Conservation (phyloP, 1,140 invertebrate species). For the Eueides isabella region DNA sequence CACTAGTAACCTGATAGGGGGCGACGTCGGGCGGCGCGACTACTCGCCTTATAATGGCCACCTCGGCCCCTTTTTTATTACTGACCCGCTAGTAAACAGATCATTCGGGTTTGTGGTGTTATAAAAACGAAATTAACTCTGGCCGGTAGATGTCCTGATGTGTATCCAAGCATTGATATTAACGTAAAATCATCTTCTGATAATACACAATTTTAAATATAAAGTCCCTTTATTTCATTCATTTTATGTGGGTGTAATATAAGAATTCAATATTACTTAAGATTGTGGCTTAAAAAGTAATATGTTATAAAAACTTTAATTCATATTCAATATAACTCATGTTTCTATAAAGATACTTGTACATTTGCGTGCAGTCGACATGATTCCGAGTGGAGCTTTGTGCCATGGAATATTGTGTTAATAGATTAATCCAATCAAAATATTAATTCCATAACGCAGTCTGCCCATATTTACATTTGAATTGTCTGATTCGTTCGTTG, state of each 20-base stretch:
- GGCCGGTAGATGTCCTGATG: constrained; percentile 72
- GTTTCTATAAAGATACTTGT: constrained; percentile 13
- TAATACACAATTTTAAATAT: constrained; percentile 21
- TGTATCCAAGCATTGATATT: constrained; percentile 60
- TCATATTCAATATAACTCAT: constrained; percentile 1
- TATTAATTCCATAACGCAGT: constrained; percentile 75
- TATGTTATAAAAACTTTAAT: neutral
- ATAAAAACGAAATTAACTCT: constrained; percentile 81
- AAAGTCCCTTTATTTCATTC: too few species aligned
- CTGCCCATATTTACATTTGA: constrained; percentile 73
- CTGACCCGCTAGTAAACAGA: constrained; percentile 81
- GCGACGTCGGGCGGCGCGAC: constrained; percentile 69
- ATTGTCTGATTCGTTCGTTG: constrained; percentile 63
- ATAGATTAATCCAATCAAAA: constrained; percentile 80
- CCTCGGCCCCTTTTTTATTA: constrained; percentile 81
- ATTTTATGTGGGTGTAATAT: neutral
- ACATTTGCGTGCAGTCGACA: constrained; percentile 36
- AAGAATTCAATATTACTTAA: neutral
- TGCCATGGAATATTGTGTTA: constrained; percentile 69
- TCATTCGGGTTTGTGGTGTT: constrained; percentile 81
- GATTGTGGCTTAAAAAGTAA: neutral
- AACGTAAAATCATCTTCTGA: constrained; percentile 56
- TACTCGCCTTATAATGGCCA: constrained; percentile 75
- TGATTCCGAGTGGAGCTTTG: constrained; percentile 51
- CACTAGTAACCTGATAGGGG: constrained; percentile 80